These are phyloP conservation scores for Muscicapa comitata DNA, from an alignment of 2,797 vertebrate genomes.

Conservation along the genomic window DNA sequence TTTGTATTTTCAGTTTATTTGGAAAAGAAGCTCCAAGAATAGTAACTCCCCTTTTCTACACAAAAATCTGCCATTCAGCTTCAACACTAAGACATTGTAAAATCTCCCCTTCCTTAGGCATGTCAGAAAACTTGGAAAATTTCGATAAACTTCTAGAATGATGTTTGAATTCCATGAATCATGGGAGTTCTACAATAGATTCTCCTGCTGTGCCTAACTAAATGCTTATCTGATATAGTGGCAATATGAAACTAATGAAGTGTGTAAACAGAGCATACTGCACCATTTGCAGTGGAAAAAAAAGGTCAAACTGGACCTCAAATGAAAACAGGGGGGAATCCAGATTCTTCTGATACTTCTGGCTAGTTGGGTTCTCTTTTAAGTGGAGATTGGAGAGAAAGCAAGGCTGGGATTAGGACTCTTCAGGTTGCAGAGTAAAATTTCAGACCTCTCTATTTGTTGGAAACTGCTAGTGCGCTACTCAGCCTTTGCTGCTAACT, in stretches of 20 bases:
- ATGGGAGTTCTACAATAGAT: not conserved
- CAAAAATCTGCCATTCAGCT: constrained; percentile 27
- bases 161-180: not conserved
- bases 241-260: not conserved
- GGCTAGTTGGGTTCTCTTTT: not conserved
- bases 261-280: not conserved
- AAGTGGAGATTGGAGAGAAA: not conserved
- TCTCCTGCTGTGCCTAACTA: not conserved
- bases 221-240: not conserved
- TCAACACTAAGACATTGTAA: constrained; percentile 18
- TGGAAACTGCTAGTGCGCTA: not conserved
- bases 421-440: not conserved
- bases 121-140: constrained; percentile 25
- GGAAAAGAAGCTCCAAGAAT: not conserved
- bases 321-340: not conserved
- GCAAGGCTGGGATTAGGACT: not conserved
- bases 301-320: not conserved
- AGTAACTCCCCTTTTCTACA: not conserved
- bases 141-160: constrained; percentile 21
- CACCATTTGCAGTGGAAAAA: not conserved
- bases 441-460: not conserved
- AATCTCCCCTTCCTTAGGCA: not conserved
- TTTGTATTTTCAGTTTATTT: constrained; percentile 31
- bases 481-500: not conserved
- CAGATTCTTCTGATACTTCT: not conserved